Base-by-base conservation (phyloP, 2,113 vertebrate species). In the Orycteropus afer region DNA sequence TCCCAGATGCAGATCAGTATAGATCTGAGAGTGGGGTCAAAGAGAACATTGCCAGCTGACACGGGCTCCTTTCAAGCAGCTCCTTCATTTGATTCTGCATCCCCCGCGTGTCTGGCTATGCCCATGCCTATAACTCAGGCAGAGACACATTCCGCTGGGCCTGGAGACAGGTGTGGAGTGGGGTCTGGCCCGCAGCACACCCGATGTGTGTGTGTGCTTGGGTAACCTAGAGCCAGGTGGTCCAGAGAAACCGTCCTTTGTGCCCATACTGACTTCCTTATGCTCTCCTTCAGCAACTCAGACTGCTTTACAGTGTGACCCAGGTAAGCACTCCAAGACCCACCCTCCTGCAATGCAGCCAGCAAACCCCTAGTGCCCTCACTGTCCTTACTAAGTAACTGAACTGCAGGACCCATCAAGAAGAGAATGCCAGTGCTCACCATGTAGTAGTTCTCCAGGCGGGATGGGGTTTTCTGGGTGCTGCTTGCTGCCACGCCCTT, bases 401-500 rank as follows among this genome's bases (percentile, higher is more conserved):
- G 40, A 9, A 2, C 1, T 0, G 17, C 71, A 47, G 22, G 27
- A 32, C 18, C 1, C 0, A 4, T 71, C 1, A 11, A 15, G 34
- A 13, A 25, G 12, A 2, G 10, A 4, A 7, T 7, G 27, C n/a
- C 12, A 3, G 40, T 0, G 65, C 99, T 91, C 97, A 99, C 99
- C 73, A 98, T 99, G 94, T 99, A 99, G 86, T 98, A 99, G 98
- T 99, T 99, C 95, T 99, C 98, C 61, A 99, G 99, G 42, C 99
- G 98, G 0, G 98, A 98, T 0, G 99, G 99, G 0, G 99, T 99
- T 94, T 99, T 99, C 98, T 99, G 99, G 1, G 98, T 90, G 63
- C 95, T 98, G 85, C 97, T 98, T 51, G 98, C 98, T 0, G 99
- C 99, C 73, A 98, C 97, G 0, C 99, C 99, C 94, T 99, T 99